phyloP scores from a whole-genome alignment of 2,888 invertebrate genomes.

The Caenorhabditis panamensis region DNA sequence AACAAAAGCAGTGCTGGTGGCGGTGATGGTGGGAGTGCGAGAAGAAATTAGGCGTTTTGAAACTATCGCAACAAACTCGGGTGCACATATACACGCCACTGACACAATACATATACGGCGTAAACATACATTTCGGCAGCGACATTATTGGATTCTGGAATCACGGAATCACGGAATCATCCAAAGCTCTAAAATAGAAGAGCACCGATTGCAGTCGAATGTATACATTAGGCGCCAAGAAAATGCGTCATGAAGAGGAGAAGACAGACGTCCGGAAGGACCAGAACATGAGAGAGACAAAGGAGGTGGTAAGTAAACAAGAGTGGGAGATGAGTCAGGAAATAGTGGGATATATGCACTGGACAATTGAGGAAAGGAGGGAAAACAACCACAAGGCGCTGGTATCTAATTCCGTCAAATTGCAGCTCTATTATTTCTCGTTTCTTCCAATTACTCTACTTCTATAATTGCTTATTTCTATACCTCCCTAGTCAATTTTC shows the following conservation, averaged over 20 bases:
- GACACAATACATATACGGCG: conserved; percentile 12
- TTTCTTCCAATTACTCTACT: not conserved
- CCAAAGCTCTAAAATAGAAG: conserved; percentile 50
- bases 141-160: conserved; percentile 60
- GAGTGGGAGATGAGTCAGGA: conserved; percentile 39
- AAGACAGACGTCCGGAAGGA: conserved; percentile 18
- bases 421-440: not conserved
- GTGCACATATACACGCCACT: conserved; percentile 28
- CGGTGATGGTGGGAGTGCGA: conserved; percentile 15
- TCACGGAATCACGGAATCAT: conserved; percentile 46
- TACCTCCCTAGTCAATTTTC: not conserved
- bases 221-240: conserved; percentile 29
- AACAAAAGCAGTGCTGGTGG: conserved; percentile 43
- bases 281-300: conserved; percentile 23
- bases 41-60: conserved; percentile 27
- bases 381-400: not conserved
- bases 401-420: conserved; percentile 10
- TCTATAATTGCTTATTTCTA: not conserved
- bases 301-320: conserved; percentile 33
- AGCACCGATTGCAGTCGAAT: conserved; percentile 35
- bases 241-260: conserved; percentile 37
- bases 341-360: conserved; percentile 12
- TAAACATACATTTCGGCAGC: conserved; percentile 61
- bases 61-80: conserved; percentile 22
- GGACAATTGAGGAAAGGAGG: conserved; percentile 8